Conservation (phyloP, 1,140 invertebrate species). For the Drusus annulatus region DNA sequence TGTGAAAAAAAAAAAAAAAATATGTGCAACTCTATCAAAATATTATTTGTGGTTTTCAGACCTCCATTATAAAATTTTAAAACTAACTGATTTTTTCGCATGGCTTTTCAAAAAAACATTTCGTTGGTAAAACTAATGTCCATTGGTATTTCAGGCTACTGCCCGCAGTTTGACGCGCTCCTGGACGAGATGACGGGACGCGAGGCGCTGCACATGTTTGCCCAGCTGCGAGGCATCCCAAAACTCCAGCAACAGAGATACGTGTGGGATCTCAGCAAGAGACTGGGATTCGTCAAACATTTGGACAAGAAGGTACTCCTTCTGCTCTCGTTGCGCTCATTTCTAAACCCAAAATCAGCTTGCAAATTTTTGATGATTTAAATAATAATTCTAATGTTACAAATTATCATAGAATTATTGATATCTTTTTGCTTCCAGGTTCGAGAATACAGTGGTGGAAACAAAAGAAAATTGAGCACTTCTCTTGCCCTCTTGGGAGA, state of each 20-base stretch:
- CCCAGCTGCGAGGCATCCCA: conserved; percentile 77
- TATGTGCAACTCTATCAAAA: no score
- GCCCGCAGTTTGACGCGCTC: conserved; percentile 84
- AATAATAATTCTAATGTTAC: no score
- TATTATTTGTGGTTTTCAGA: no score
- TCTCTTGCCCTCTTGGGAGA: conserved; percentile 94
- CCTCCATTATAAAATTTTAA: no score
- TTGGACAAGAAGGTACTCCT: conserved; percentile 69
- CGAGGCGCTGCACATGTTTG: conserved; percentile 81
- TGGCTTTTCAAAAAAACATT: no score
- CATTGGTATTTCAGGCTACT: conserved; percentile 77
- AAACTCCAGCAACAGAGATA: conserved; percentile 57
- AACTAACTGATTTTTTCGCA: no score
- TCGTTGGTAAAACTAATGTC: no score
- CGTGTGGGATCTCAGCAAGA: conserved; percentile 61
- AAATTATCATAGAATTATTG: no score
- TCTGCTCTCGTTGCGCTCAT: not conserved
- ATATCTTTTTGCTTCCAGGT: conserved; percentile 62
- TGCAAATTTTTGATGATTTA: no score
- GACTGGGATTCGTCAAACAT: conserved; percentile 71
- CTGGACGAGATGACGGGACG: conserved; percentile 81
- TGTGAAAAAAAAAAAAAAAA: no score
- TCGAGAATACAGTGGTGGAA: conserved; percentile 88
- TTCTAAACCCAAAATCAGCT: no score
- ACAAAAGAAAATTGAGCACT: conserved; percentile 95